Evolutionary conservation across 2,888 invertebrate species (phyloP).

Genomic region (Pollenia labialis): DNA sequence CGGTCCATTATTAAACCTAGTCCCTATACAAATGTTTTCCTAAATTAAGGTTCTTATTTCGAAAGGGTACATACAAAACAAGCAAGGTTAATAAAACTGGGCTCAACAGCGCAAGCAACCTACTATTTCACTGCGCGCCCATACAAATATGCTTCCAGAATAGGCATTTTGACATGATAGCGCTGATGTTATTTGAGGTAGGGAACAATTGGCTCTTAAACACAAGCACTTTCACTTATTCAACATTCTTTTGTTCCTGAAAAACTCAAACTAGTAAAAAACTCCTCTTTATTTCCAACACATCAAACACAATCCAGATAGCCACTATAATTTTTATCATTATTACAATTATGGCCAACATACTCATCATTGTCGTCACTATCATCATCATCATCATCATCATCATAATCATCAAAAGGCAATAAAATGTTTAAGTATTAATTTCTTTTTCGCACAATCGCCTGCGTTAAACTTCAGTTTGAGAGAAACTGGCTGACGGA

Average conservation of each 20-base stretch:
- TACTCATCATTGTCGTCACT: neutral
- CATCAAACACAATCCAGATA: slow-evolving; percentile 12
- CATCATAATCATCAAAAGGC: slow-evolving; percentile 36
- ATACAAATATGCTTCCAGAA: no score
- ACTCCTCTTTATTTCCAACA: neutral
- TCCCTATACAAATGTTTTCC: no score
- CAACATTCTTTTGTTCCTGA: neutral
- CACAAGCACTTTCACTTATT: no score
- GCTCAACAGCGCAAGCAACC: no score
- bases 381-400: slow-evolving; percentile 2
- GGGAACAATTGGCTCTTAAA: no score
- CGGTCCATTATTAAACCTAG: no score
- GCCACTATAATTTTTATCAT: slow-evolving; percentile 17
- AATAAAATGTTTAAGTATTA: slow-evolving; percentile 39
- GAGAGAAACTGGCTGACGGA: slow-evolving; percentile 14
- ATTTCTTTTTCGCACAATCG: slow-evolving; percentile 31
- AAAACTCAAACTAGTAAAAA: neutral
- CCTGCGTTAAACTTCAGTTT: slow-evolving; percentile 9
- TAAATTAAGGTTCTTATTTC: no score
- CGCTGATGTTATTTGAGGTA: no score
- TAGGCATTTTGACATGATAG: no score
- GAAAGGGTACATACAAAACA: no score
- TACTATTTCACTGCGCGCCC: no score
- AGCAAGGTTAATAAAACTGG: no score
- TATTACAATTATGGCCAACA: slow-evolving; percentile 10